These are phyloP conservation scores for Varanus komodoensis DNA, from an alignment of 2,113 vertebrate species.

Conservation along the genomic window DNA sequence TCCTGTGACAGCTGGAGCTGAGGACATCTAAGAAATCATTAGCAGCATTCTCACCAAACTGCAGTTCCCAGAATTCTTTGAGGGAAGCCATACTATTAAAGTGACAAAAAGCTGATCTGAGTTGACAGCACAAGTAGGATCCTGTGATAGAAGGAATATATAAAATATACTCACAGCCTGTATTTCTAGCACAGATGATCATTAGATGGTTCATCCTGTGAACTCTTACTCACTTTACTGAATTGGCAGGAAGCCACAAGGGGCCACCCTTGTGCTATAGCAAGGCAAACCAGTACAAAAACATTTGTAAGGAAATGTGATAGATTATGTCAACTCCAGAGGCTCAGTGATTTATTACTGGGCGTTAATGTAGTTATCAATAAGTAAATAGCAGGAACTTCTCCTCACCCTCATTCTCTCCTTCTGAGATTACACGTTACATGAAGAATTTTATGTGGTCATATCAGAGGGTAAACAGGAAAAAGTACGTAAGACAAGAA, in stretches of 20 bases:
- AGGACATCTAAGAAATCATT: background rate
- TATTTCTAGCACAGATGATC: background rate
- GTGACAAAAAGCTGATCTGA: background rate
- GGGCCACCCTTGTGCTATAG: slow-evolving; percentile 17
- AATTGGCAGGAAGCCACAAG: slow-evolving; percentile 4
- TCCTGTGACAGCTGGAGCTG: background rate
- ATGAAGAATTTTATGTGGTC: slow-evolving; percentile 25
- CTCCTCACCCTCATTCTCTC: background rate
- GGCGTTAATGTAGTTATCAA: background rate
- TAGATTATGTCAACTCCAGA: slow-evolving; percentile 1
- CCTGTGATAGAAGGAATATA: background rate
- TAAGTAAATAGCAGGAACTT: slow-evolving; percentile 1
- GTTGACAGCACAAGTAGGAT: background rate
- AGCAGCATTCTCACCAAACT: background rate
- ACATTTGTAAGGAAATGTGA: background rate
- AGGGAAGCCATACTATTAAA: background rate
- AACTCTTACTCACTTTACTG: background rate
- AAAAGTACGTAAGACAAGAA: slow-evolving; percentile 5
- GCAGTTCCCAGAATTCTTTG: background rate
- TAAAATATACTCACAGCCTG: background rate
- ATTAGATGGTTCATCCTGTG: background rate
- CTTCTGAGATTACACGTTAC: background rate
- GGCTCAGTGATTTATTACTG: slow-evolving; percentile 18
- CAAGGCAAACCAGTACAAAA: background rate
- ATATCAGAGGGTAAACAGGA: background rate